These are phyloP conservation scores for Halictus rubicundus DNA, from an alignment of 1,140 invertebrate species.

Conservation along the genomic window DNA sequence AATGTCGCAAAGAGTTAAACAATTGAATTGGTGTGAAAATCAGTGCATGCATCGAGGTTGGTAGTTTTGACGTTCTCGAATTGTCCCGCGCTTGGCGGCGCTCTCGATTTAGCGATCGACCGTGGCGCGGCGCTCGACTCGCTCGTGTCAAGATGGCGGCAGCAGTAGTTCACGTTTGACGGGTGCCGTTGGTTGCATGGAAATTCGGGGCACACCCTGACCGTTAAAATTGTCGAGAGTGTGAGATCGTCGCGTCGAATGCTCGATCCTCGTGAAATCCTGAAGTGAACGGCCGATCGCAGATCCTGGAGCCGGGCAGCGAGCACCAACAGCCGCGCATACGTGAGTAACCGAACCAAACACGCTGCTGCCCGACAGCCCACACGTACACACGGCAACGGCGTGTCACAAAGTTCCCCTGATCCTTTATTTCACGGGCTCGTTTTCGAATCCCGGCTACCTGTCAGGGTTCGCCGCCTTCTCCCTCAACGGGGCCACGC, in stretches of 20 bases:
- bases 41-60: too few species aligned
- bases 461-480: constrained; percentile 18
- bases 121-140: background rate
- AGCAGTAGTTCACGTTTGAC: constrained; percentile 68
- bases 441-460: background rate
- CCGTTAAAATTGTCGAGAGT: constrained; percentile 49
- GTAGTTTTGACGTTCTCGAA: background rate
- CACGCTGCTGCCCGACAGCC: background rate
- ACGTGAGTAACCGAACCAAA: constrained; percentile 59
- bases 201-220: constrained; percentile 62
- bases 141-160: constrained; percentile 65
- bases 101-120: background rate
- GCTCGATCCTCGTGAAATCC: constrained; percentile 30
- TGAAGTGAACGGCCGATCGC: constrained; percentile 12
- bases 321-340: constrained; percentile 21
- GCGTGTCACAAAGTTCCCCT: constrained; percentile 35
- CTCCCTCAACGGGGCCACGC: background rate
- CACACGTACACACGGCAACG: constrained; percentile 15
- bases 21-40: too few species aligned
- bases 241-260: constrained; percentile 37
- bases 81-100: background rate
- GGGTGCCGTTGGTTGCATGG: constrained; percentile 62
- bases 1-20: too few species aligned
- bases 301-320: constrained; percentile 40
- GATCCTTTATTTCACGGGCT: constrained; percentile 11